phyloP scores from a whole-genome alignment of 2,797 vertebrate genomes.

The Todus mexicanus region DNA sequence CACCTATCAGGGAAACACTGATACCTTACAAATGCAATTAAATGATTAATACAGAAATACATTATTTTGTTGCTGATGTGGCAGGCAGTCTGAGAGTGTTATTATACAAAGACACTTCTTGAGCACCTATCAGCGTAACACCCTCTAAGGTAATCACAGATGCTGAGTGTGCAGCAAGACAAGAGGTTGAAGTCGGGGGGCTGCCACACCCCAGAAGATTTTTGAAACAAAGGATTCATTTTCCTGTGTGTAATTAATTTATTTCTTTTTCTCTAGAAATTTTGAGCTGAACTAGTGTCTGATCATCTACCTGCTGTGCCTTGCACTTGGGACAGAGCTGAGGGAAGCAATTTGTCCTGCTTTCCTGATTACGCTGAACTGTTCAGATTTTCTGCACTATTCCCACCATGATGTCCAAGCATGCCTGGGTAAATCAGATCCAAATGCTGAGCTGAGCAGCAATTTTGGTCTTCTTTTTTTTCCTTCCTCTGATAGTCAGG shows the following conservation, averaged over 20 bases:
- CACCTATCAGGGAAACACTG: background rate
- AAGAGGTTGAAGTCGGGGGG: background rate
- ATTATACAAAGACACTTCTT: background rate
- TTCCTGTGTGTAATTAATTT: background rate
- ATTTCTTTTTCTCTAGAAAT: background rate
- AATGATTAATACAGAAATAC: slow-evolving; percentile 18
- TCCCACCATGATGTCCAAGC: accelerated
- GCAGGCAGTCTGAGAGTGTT: background rate
- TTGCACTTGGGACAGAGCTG: background rate
- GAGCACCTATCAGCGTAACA: background rate
- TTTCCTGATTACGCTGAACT: background rate
- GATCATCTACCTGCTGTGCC: background rate
- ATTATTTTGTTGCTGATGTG: background rate
- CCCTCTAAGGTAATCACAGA: background rate
- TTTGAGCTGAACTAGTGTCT: background rate
- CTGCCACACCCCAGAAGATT: background rate
- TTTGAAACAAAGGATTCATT: background rate
- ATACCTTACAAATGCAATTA: slow-evolving; percentile 1
- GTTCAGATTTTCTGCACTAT: background rate
- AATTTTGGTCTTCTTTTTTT: background rate
- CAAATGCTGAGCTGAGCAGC: background rate
- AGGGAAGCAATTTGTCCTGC: background rate
- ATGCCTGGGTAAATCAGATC: background rate
- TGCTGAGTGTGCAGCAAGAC: background rate
- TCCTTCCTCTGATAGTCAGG: background rate